Evolutionary conservation across 2,888 invertebrate species (phyloP), one percentile per base, ranked within the genome.

Genomic region (Petrophora chlorosata): DNA sequence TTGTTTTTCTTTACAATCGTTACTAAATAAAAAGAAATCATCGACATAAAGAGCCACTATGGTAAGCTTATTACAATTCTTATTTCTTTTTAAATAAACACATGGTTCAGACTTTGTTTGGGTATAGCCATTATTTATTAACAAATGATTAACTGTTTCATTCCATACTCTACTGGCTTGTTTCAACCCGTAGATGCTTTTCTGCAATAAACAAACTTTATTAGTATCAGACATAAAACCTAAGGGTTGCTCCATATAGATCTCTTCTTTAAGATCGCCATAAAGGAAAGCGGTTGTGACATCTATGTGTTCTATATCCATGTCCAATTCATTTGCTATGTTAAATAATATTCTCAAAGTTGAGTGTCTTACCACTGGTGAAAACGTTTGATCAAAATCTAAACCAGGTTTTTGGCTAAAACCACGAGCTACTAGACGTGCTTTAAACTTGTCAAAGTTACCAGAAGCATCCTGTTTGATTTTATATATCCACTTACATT

Each of bases 401-500:
- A 32, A 3, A 8, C 32, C 32, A 1, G 1, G 16, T n/a, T 16
- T 3, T 17, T 17, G 17, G 5, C 3, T 17, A 17, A 17, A 17
- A 17, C 17, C 17, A 4, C 17, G 3, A 5, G 17, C 17, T 4
- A 17, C 35, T 5, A 35, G 5, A 0, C 35, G 7, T 2, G 35
- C 35, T 14, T 35, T 35, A 5, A 5, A 35, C n/a, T 5, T 7
- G 0, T 23, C 14, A 14, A 17, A 17, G 3, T 23, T 8, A 14
- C 23, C 25, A 10, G 0, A 3, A 1, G 14, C 9, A 14, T 15
- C 25, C 1, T 10, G 2, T n/a, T 35, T 35, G 1, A 2, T 3
- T 35, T 25, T 35, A 13, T 13, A 34, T 3, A 34, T 3, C 22
- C 19, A 34, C n/a, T 34, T 34, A 34, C 22, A 34, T 13, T 19